Evolutionary conservation across 2,888 invertebrate species (phyloP), one percentile per base, ranked within the genome.

Genomic region (Meliscaeva auricollis): DNA sequence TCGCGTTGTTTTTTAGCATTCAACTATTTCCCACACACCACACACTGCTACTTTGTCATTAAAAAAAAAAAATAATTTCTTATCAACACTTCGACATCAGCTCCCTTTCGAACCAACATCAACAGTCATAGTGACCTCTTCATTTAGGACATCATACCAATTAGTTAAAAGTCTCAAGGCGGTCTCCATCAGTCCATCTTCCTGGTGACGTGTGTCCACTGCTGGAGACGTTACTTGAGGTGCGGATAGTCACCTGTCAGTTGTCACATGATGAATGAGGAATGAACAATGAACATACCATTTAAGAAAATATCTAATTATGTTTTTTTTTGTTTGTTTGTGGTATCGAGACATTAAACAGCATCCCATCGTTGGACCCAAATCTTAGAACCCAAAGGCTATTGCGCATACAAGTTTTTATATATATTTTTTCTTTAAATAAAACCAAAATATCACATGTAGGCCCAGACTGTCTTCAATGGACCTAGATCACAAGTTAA

Each of bases 261-360:
- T 73, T 85, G 76, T 73, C 85, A 77, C 73, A 85, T 85, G 76
- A 85, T 85, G 76, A 81, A 85, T 77, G 85, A 81, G 75, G 35
- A 64, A 30, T 38, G 44, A 17, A 26, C 68, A 64, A 30, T 38
- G 44, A 17, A 26, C 68, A 26, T 17, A 3, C 60, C 52, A 76
- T 75, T 72, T 17, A 44, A 60, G 44, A 68, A 50, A 66, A 9
- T 62, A 77, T 50, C 69, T 54, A 64, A 64, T 66, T 41, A 41
- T 35, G 66, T 66, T 2, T 32, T 60, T 46, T 66, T 41, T 32
- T 35, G 66, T 66, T 2, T 32, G 52, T 46, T 66, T 60, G 15
- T 74, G 26, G 38, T 69, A 69, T 62, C 50, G 4, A 13, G 32
- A 69, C 54, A 76, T 69, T 41, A 69, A 77, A 56, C 11, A 11